Conservation (phyloP, 2,797 vertebrate species). For the Gymnocypris eckloni region DNA sequence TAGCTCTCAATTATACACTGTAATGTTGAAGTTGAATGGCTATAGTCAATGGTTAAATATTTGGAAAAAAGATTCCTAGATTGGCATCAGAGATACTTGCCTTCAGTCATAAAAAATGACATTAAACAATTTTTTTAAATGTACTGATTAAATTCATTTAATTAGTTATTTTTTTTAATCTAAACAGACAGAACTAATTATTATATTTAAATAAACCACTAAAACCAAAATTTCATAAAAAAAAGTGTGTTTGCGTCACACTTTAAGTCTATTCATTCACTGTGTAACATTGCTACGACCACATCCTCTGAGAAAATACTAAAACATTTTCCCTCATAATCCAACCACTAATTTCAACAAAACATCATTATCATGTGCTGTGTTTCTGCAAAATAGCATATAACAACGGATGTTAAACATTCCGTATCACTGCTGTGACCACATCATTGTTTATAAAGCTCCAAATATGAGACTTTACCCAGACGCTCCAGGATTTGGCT, state of each 20-base stretch:
- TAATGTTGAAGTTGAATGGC: no score
- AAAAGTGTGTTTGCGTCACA: not conserved
- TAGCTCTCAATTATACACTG: no score
- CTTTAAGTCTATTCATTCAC: not conserved
- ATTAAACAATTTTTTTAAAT: no score
- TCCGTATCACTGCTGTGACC: not conserved
- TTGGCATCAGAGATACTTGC: no score
- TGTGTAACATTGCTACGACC: not conserved
- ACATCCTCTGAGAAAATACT: not conserved
- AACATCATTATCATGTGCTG: not conserved
- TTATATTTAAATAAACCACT: not conserved
- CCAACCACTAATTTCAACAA: not conserved
- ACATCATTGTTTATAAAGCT: not conserved
- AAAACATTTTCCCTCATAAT: slow-evolving; percentile 1
- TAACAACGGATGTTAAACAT: slow-evolving; percentile 1
- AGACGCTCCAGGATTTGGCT: slow-evolving; percentile 22
- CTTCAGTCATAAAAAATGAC: no score
- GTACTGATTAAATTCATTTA: no score
- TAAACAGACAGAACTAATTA: not conserved
- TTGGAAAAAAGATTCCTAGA: no score
- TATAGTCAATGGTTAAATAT: no score
- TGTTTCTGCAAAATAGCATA: not conserved
- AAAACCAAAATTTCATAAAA: not conserved
- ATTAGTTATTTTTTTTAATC: not conserved
- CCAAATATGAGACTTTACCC: not conserved